Conservation (phyloP, 2,888 invertebrate genomes). For the Hydroisotoma schaefferi region DNA sequence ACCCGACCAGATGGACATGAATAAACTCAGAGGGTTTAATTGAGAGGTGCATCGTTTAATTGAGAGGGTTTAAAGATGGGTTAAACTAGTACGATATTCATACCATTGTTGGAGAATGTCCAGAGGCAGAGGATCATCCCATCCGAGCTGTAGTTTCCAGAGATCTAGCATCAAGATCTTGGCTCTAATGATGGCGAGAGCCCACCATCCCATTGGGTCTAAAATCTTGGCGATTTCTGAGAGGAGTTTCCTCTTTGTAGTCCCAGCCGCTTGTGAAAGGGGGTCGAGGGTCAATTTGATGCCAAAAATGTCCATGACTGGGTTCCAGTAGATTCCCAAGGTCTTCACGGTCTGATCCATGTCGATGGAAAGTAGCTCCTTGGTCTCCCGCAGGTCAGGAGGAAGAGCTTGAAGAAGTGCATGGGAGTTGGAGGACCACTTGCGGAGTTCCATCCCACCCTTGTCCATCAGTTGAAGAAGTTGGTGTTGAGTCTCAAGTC, state of each 20-base stretch:
- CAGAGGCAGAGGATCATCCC: slow-evolving; percentile 46
- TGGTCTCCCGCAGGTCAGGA: slow-evolving; percentile 7
- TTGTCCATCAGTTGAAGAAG: not conserved
- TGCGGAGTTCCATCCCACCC: slow-evolving; percentile 19
- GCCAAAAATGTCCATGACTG: slow-evolving; percentile 17
- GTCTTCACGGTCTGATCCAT: slow-evolving; percentile 17
- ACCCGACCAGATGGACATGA: no score
- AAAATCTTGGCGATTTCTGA: slow-evolving; percentile 46
- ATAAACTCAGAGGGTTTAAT: no score
- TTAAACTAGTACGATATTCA: no score
- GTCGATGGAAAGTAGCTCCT: not conserved
- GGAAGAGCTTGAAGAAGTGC: slow-evolving; percentile 19
- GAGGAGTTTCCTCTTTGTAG: slow-evolving; percentile 45
- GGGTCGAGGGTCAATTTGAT: not conserved
- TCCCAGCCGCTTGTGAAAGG: no score
- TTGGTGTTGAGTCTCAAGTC: slow-evolving; percentile 3
- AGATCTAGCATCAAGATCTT: slow-evolving; percentile 47
- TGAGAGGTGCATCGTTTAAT: no score
- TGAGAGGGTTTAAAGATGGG: no score
- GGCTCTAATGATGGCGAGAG: slow-evolving; percentile 40
- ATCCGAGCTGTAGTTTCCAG: slow-evolving; percentile 43
- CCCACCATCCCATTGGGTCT: slow-evolving; percentile 47
- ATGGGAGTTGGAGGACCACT: slow-evolving; percentile 21
- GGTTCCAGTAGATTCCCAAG: slow-evolving; percentile 25
- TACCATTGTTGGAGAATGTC: slow-evolving; percentile 16